Percentiles rank a stretch among this genome's conserved stretches.
Conservation (phyloP, 2,797 vertebrate species). For the Hydrocynus forskahlii region DNA sequence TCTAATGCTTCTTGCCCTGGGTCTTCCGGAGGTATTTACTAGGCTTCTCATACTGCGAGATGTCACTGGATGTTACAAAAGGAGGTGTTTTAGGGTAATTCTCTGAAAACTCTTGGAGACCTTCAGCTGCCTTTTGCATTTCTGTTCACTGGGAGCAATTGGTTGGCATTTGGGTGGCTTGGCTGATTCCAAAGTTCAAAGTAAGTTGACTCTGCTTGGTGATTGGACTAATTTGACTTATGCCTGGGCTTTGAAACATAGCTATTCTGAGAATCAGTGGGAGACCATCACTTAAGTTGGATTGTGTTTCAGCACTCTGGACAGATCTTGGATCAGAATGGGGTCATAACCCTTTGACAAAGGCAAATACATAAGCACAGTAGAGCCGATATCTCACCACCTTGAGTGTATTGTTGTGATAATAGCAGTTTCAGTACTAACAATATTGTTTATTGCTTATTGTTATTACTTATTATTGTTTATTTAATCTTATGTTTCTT, state of each 20-base stretch:
- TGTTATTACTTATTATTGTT: too few relatives aligned
- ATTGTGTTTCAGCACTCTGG: slow-evolving; percentile 66
- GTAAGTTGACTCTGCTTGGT: neutral
- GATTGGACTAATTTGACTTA: neutral
- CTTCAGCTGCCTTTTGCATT: neutral
- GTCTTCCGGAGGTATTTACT: slow-evolving; percentile 35
- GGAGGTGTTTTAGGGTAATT: slow-evolving; percentile 1
- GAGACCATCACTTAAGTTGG: slow-evolving; percentile 23
- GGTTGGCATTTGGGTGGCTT: neutral
- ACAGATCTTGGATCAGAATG: slow-evolving; percentile 51
- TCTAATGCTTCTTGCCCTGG: slow-evolving; percentile 15
- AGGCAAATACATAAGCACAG: neutral
- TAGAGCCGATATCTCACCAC: neutral
- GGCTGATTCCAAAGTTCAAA: neutral
- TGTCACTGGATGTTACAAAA: slow-evolving; percentile 37
- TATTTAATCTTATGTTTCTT: too few relatives aligned
- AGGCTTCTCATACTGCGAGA: neutral
- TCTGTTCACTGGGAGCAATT: neutral
- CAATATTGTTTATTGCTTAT: too few relatives aligned
- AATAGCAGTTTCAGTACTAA: neutral
- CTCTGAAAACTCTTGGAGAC: neutral
- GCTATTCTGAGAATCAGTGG: neutral
- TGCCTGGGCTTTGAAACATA: neutral
- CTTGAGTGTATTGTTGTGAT: neutral
- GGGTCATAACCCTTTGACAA: slow-evolving; percentile 44